phyloP scores from a whole-genome alignment of 1,140 invertebrate species.

The Pinna nobilis region DNA sequence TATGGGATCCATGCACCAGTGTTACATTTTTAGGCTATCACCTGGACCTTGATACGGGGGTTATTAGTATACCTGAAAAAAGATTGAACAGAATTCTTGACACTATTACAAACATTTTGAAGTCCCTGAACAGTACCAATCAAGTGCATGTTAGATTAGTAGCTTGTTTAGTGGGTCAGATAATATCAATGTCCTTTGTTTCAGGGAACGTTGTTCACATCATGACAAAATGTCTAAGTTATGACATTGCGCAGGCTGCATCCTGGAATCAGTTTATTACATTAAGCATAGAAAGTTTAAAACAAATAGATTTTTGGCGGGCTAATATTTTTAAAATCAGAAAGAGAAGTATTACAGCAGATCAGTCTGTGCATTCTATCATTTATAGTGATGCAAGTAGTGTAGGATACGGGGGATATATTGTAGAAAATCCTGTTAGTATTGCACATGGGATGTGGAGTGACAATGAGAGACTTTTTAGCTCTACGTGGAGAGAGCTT shows the following conservation, averaged over 20 bases:
- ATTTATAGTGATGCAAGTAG: too few relatives aligned
- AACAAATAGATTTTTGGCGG: slow-evolving; percentile 3
- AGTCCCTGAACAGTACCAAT: not conserved
- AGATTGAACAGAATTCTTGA: slow-evolving; percentile 7
- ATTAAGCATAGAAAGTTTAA: not conserved
- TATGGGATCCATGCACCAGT: slow-evolving; percentile 19
- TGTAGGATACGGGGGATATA: too few relatives aligned
- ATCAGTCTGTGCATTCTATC: too few relatives aligned
- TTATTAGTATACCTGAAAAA: slow-evolving; percentile 24
- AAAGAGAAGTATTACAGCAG: too few relatives aligned
- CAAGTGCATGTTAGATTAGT: not conserved
- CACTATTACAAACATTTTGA: not conserved
- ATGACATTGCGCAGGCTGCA: not conserved
- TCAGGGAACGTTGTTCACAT: not conserved
- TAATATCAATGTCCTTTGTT: slow-evolving; percentile 14
- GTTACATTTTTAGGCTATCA: slow-evolving; percentile 28
- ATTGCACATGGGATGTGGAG: too few relatives aligned
- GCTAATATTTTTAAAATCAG: too few relatives aligned
- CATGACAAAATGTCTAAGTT: not conserved
- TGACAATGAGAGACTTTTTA: too few relatives aligned
- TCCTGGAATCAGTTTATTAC: not conserved
- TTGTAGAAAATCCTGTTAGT: too few relatives aligned
- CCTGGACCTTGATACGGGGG: slow-evolving; percentile 20
- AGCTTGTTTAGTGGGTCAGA: not conserved
- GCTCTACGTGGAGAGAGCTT: too few relatives aligned